Base-by-base conservation (phyloP, 1,140 invertebrate species). In the Drosophila kanapiae region DNA sequence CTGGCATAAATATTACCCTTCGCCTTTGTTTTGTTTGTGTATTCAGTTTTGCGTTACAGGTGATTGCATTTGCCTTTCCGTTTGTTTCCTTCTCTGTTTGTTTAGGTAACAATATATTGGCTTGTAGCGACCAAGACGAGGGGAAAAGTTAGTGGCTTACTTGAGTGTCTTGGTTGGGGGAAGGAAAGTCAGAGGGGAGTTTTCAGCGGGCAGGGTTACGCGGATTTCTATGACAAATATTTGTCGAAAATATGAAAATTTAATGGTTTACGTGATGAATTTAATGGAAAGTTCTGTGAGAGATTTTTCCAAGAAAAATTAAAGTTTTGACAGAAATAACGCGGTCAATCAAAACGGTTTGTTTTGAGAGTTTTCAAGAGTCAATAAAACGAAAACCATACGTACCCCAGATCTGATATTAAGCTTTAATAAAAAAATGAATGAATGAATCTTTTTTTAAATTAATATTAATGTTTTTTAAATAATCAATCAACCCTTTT, bases 21-120 rank as follows among this genome's bases (percentile, higher is more conserved):
- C 54, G 64, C 64, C 77, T 42, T 77, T 77, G 80, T 75, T 85
- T 90, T 88, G 78, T 63, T 88, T 88, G 81, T 88, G 74, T 90
- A 81, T 85, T 88, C 78, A 90, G 85, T 90, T 90, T 88, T 76
- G 67, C 75, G 75, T 88, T 88, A 88, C 84, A 88, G 84, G 84
- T 88, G 84, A 88, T 85, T 90, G 84, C 85, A 90, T 90, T 90
- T 75, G 60, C 38, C 48, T 65, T 58, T 56, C 68, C 64, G 72
- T 75, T 57, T 64, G 42, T 43, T 48, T 61, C 40, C 60, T 31
- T 18, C 45, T 63, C 49, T 87, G 71, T 87, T 88, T 88, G 68
- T 88, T 87, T 87, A 87, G 84, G 84, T 67, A 69, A 77, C 70
- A 87, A 81, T 79, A 80, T 80, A 80, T 80, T 67, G 76, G 51